These are phyloP conservation scores for Macrostomum lignano DNA, from an alignment of 1,140 invertebrate genomes.

Conservation along the genomic window DNA sequence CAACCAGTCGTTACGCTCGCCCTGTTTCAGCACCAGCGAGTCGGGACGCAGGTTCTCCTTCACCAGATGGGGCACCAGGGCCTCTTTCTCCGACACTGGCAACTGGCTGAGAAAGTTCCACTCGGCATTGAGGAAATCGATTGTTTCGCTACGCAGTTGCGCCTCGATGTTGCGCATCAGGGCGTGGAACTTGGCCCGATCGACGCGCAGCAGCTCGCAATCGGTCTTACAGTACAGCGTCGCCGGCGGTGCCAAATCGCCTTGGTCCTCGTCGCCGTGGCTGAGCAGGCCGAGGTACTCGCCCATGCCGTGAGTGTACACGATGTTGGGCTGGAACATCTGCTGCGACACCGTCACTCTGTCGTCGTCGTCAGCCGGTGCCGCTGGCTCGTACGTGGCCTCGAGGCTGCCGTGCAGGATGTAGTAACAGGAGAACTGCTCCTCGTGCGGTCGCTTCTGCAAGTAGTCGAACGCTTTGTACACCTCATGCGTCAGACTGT, in stretches of 20 bases:
- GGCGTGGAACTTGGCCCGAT: constrained; percentile 12
- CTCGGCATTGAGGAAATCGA: too few relatives aligned
- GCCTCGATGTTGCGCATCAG: constrained; percentile 8
- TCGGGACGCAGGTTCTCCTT: too few relatives aligned
- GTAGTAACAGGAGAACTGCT: constrained; percentile 13
- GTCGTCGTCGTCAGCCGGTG: too few relatives aligned
- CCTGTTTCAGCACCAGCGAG: too few relatives aligned
- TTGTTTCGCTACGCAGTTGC: too few relatives aligned
- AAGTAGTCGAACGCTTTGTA: constrained; percentile 13
- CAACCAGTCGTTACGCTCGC: too few relatives aligned
- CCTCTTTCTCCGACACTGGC: too few relatives aligned
- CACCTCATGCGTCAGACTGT: constrained; percentile 12
- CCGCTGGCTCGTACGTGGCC: constrained; percentile 15
- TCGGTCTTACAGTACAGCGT: constrained; percentile 12
- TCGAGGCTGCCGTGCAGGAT: constrained; percentile 14
- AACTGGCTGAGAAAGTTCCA: too few relatives aligned
- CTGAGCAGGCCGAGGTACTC: constrained; percentile 15
- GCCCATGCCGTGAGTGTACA: constrained; percentile 15
- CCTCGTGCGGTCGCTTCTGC: constrained; percentile 11
- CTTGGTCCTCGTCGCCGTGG: constrained; percentile 12
- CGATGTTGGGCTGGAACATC: constrained; percentile 15
- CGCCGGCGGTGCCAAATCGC: constrained; percentile 14
- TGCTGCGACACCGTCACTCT: constrained; percentile 10
- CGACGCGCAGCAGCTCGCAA: constrained; percentile 13
- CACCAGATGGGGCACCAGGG: too few relatives aligned